Conservation (phyloP, 2,113 vertebrate species). For the Xyliphius kryptos region DNA sequence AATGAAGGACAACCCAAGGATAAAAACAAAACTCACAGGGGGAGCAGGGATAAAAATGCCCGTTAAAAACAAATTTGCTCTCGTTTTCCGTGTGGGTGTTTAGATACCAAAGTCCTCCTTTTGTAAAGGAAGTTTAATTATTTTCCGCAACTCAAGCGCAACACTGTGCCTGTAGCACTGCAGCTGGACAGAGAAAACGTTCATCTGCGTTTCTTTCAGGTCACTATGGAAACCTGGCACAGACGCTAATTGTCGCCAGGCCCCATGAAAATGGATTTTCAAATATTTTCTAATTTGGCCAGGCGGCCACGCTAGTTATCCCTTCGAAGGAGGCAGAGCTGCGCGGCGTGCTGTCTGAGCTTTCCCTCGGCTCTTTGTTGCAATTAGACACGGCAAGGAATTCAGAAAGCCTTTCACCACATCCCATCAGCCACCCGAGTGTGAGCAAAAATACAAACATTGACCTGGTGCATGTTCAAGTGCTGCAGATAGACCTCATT, state of each 20-base stretch:
- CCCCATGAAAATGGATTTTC: slow-evolving; percentile 62
- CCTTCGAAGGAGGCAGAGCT: slow-evolving; percentile 51
- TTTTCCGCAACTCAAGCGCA: neutral
- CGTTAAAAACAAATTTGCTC: slow-evolving; percentile 3
- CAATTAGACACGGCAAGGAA: slow-evolving; percentile 21
- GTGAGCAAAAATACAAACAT: too few species aligned
- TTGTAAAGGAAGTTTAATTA: slow-evolving; percentile 8
- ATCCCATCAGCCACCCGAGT: neutral
- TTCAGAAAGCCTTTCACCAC: neutral
- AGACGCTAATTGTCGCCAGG: slow-evolving; percentile 56
- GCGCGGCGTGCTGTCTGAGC: slow-evolving; percentile 51
- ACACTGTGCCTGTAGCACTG: neutral
- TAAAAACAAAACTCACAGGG: slow-evolving; percentile 4
- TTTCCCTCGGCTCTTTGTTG: slow-evolving; percentile 34
- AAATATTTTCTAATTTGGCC: slow-evolving; percentile 61
- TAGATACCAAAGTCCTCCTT: neutral
- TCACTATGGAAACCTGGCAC: slow-evolving; percentile 40
- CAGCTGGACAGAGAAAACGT: slow-evolving; percentile 37
- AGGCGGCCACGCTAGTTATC: slow-evolving; percentile 59
- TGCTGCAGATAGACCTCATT: too few species aligned
- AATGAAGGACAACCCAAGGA: slow-evolving; percentile 4
- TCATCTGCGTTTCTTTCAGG: slow-evolving; percentile 44
- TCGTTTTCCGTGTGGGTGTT: too few species aligned
- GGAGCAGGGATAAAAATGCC: slow-evolving; percentile 1
- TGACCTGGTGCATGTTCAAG: too few species aligned